These are phyloP conservation scores for Bombycilla garrulus DNA, from an alignment of 2,113 vertebrate genomes.

Conservation along the genomic window DNA sequence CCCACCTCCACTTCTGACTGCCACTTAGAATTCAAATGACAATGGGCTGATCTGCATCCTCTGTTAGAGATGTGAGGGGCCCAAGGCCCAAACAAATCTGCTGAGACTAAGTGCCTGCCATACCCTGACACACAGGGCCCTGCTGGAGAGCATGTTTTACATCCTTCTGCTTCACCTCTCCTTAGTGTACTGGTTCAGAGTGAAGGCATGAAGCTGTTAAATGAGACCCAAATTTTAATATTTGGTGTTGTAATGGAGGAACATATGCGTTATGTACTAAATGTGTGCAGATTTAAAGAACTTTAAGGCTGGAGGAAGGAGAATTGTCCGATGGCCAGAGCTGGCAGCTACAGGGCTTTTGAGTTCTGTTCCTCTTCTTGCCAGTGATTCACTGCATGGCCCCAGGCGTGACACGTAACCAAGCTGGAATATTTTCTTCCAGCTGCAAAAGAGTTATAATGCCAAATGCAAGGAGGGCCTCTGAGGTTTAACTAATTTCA, in stretches of 20 bases:
- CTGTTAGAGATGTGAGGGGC: background rate
- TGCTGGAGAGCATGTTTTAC: background rate
- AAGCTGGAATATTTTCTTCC: conserved; percentile 13
- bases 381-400: conserved; percentile 2
- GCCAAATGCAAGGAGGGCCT: background rate
- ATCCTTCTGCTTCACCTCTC: background rate
- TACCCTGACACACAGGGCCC: background rate
- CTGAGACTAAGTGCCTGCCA: background rate
- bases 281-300: background rate
- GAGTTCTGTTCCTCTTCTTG: conserved; percentile 23
- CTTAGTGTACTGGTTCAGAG: background rate
- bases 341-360: background rate
- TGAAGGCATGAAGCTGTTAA: background rate
- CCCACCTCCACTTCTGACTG: background rate
- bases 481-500: background rate
- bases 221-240: background rate
- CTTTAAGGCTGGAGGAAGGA: background rate
- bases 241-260: background rate
- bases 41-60: background rate
- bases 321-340: background rate
- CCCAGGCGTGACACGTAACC: background rate
- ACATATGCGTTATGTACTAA: background rate
- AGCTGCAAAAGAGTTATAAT: background rate
- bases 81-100: background rate
- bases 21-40: background rate